Evolutionary conservation across 1,140 invertebrate genomes (phyloP).

Genomic region (Vanessa tameamea): DNA sequence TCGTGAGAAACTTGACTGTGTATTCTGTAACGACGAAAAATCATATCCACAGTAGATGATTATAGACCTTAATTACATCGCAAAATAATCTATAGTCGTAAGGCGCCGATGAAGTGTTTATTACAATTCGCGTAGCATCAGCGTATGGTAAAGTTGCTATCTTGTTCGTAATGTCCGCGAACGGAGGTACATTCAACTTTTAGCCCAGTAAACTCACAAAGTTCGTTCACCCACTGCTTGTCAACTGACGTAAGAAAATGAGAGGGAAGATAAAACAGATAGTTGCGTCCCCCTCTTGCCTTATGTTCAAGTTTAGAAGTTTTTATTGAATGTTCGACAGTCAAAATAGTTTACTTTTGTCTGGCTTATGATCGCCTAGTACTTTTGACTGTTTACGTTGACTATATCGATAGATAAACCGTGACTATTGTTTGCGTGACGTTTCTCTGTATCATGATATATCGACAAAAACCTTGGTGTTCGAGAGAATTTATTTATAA

Average conservation of each 20-base stretch:
- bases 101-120: slow-evolving; percentile 54
- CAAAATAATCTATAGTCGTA: slow-evolving; percentile 46
- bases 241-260: slow-evolving; percentile 77
- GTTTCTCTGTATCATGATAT: slow-evolving; percentile 13
- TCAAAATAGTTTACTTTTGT: slow-evolving; percentile 70
- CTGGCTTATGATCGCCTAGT: slow-evolving; percentile 69
- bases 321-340: slow-evolving; percentile 71
- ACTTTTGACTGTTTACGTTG: slow-evolving; percentile 74
- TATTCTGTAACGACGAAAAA: slow-evolving; percentile 55
- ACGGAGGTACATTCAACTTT: slow-evolving; percentile 81
- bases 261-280: slow-evolving; percentile 61
- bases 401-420: slow-evolving; percentile 69
- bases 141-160: slow-evolving; percentile 79
- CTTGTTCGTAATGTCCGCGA: slow-evolving; percentile 80
- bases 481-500: slow-evolving; percentile 16
- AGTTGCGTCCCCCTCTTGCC: slow-evolving; percentile 58
- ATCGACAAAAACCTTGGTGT: slow-evolving; percentile 10
- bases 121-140: slow-evolving; percentile 39
- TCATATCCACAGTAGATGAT: slow-evolving; percentile 42
- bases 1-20: slow-evolving; percentile 76
- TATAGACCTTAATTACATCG: slow-evolving; percentile 47
- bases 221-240: slow-evolving; percentile 80
- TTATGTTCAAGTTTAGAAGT: slow-evolving; percentile 73
- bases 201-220: slow-evolving; percentile 80
- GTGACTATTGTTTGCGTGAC: slow-evolving; percentile 23